phyloP scores from a whole-genome alignment of 2,113 vertebrate species.

The Protobothrops flavoviridis region DNA sequence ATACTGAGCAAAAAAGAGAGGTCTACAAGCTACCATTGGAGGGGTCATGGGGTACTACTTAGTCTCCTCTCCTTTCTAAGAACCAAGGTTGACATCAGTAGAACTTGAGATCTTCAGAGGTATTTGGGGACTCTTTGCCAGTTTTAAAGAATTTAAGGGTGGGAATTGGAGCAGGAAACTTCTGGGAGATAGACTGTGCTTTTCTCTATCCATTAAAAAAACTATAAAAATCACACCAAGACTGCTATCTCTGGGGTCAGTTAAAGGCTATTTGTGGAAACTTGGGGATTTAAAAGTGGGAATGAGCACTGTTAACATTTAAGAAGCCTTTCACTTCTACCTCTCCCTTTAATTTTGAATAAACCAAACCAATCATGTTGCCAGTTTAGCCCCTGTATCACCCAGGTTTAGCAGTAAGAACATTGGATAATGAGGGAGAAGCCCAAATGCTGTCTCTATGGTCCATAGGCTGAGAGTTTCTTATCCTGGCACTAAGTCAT shows the following conservation, averaged over 20 bases:
- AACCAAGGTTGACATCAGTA: neutral
- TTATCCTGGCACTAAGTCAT: neutral
- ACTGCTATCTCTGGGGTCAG: neutral
- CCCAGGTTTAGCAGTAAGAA: neutral
- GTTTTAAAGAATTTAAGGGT: neutral
- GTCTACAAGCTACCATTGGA: neutral
- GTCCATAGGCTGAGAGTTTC: neutral
- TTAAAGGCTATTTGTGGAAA: neutral
- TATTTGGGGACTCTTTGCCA: neutral
- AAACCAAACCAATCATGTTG: neutral
- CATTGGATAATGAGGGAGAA: neutral
- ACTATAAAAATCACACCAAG: neutral
- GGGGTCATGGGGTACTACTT: neutral
- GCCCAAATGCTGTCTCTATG: neutral
- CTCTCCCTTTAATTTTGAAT: neutral
- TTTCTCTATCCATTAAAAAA: neutral
- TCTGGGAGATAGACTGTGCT: neutral
- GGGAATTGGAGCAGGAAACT: neutral
- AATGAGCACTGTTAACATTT: neutral
- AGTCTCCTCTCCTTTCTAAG: neutral
- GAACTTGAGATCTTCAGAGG: neutral
- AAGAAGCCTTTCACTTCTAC: neutral
- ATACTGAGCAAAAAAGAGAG: neutral
- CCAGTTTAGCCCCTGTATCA: neutral
- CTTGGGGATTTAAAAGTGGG: neutral